These are phyloP conservation scores for Diaprepes abbreviatus DNA, from an alignment of 2,888 invertebrate species.

Conservation along the genomic window DNA sequence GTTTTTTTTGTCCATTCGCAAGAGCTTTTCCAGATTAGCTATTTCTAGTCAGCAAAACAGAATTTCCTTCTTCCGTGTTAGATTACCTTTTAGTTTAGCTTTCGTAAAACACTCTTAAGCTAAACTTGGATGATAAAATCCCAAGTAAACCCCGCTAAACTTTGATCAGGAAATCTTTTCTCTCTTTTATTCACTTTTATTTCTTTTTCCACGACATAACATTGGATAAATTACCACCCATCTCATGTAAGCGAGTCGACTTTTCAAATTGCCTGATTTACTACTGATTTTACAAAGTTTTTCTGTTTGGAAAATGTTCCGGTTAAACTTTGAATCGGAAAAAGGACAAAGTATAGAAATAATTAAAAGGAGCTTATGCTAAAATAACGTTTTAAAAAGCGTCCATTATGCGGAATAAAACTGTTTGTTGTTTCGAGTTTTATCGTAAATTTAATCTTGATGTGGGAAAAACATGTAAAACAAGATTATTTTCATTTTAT, in stretches of 20 bases:
- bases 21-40: neutral
- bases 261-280: slow-evolving; percentile 9
- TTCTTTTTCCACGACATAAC: neutral
- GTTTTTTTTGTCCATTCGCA: too few relatives aligned
- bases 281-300: neutral
- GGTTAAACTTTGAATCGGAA: neutral
- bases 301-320: neutral
- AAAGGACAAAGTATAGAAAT: neutral
- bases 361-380: neutral
- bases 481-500: neutral
- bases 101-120: neutral
- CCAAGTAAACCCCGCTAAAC: neutral
- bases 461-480: neutral
- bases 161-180: neutral
- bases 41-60: neutral
- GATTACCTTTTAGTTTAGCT: neutral
- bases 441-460: slow-evolving; percentile 6
- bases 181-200: neutral
- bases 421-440: neutral
- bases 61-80: neutral
- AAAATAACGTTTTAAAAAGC: slow-evolving; percentile 2
- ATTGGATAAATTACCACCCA: neutral
- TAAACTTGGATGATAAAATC: neutral
- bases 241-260: neutral
- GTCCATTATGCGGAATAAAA: neutral